A percentile compares a stretch with the other conserved stretches of the same genome.
These are phyloP conservation scores for Rhinopomastus cyanomelas DNA, from an alignment of 2,113 vertebrate species.

Conservation along the genomic window DNA sequence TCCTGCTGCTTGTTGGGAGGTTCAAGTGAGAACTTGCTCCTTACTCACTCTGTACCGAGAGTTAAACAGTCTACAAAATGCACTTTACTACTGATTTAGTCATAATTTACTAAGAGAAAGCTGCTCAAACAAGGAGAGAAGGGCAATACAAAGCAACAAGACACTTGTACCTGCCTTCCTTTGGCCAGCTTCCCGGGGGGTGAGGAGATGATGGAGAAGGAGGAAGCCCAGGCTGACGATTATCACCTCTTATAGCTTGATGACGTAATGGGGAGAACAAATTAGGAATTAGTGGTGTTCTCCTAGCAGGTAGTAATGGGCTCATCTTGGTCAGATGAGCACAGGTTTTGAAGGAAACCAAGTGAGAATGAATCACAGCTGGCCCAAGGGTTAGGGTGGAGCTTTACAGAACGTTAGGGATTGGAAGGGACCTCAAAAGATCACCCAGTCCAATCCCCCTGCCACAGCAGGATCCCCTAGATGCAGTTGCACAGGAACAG, in stretches of 20 bases:
- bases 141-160: background rate
- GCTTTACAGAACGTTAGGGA: no score
- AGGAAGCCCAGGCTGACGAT: background rate
- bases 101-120: background rate
- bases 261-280: background rate
- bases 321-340: background rate
- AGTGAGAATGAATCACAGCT: background rate
- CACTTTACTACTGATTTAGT: background rate
- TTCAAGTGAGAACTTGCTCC: background rate
- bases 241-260: background rate
- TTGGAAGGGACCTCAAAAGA: no score
- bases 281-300: background rate
- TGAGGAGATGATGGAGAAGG: background rate
- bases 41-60: background rate
- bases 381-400: background rate
- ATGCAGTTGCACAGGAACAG: no score
- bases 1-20: background rate
- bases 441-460: no score
- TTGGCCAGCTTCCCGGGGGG: no score
- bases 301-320: background rate
- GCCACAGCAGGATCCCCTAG: no score
- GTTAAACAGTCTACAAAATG: no score
- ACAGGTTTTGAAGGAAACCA: background rate
- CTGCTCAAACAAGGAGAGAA: background rate
- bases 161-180: rapidly evolving